Evolutionary conservation across 2,888 invertebrate species (phyloP), one percentile per base, ranked within the genome.

Genomic region (Prosapia bicincta): DNA sequence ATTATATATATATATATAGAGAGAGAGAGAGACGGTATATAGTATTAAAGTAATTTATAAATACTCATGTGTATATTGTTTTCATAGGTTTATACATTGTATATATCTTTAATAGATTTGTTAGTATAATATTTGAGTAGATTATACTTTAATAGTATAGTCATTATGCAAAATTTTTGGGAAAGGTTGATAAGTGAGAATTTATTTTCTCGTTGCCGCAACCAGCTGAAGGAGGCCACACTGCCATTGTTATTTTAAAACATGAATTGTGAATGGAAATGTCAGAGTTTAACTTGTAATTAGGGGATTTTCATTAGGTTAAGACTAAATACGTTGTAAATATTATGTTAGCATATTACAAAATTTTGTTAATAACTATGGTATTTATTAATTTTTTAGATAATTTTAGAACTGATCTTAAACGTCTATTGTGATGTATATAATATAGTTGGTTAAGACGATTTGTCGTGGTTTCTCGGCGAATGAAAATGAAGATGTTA

Each of bases 181-280:
- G 54, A 54, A 54, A 54, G 54, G 54, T 54, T 54, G 54, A 54
- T 10, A 54, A 54, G 54, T 54, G 54, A 54, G 54, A 54, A 54
- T 20, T 10, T 20, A 3, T 20, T 54, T 54, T 54, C 54, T 54
- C 20, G 54, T 54, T 54, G 54, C 54, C 54, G 54, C 76, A 73
- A 73, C 76, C 76, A 76, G 76, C 76, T 73, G 69, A 72, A 23
- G 66, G 20, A 26, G 43, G 30, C 69, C 76, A 76, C 76, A 76
- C 76, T 76, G 76, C 76, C 76, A 73, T 30, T 71, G 66, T 69
- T 20, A 54, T 54, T 54, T 6, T 54, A 20, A 54, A 54, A 54
- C 54, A 54, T 15, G 15, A 38, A 38, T 54, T 54, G 54, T 54
- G 54, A 54, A 54, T 20, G 54, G 20, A 9, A 54, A 54, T 13